Evolutionary conservation across 2,888 invertebrate species (phyloP), one percentile per base, ranked within the genome.

Genomic region (Drosophila quasianomalipes): DNA sequence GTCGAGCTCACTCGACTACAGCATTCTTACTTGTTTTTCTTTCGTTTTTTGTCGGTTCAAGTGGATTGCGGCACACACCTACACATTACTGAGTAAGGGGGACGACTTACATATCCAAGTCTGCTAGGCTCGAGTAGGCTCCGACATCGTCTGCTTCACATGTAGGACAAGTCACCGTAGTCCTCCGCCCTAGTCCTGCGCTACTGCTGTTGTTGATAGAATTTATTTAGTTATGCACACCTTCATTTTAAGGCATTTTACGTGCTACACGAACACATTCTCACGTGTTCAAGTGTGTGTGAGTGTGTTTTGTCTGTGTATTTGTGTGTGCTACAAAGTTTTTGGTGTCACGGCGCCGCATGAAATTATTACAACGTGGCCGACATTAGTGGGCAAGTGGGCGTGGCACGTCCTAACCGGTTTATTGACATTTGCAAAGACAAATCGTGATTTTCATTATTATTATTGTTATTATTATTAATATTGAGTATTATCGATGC

Each of bases 161-260:
- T 81, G 82, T 80, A 79, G 75, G 82, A 70, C 74, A 80, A 72
- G 69, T 70, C 58, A 52, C 54, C 54, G 49, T 55, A 61, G 37
- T 61, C 26, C 16, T 26, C 33, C 26, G n/a, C 57, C 57, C 39
- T 39, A n/a, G 30, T 39, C 53, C 54, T 55, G 39, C 39, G 65
- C 83, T 59, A 70, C 85, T 82, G 70, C 85, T 82, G 88, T 68
- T 70, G 79, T 72, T 90, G 87, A 89, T 89, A 86, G 87, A 87
- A 87, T 87, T 89, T 90, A 89, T 81, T 87, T 90, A 83, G 90
- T 87, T 87, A 90, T 90, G 87, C 90, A 89, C 89, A 87, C 87
- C 87, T 87, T 90, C 80, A 78, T 90, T 87, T 81, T 80, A 80
- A 89, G 90, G 81, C 77, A 70, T 82, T 89, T 80, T 85, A 89